A percentile compares a stretch with the other conserved stretches of the same genome.
These are phyloP conservation scores for Drosophila lacteicornis DNA, from an alignment of 1,140 invertebrate genomes.

Conservation along the genomic window DNA sequence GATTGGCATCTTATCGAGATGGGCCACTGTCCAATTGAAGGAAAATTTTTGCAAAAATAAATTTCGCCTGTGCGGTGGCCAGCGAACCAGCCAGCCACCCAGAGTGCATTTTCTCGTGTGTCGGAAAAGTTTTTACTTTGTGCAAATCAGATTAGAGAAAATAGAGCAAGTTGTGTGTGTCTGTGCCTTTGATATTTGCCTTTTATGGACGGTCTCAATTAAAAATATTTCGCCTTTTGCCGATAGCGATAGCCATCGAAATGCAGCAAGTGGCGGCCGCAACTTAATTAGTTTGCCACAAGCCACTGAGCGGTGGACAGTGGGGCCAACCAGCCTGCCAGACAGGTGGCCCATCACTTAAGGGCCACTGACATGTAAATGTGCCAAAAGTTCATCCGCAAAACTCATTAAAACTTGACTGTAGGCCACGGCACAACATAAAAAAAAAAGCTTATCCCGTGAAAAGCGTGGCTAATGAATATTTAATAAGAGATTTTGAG, in stretches of 20 bases:
- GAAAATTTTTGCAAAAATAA: slow-evolving; percentile 79
- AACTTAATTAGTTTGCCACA: slow-evolving; percentile 72
- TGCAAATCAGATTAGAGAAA: slow-evolving; percentile 72
- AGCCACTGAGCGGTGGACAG: slow-evolving; percentile 11
- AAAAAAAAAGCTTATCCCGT: slow-evolving; percentile 44
- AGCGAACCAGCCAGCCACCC: slow-evolving; percentile 55
- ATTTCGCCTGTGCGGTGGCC: slow-evolving; percentile 62
- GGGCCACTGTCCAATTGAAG: slow-evolving; percentile 83
- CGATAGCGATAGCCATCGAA: slow-evolving; percentile 65
- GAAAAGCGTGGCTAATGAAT: slow-evolving; percentile 71
- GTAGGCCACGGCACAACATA: slow-evolving; percentile 39
- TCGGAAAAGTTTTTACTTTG: slow-evolving; percentile 56
- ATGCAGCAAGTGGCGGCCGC: slow-evolving; percentile 55
- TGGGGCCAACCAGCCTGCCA: slow-evolving; percentile 19
- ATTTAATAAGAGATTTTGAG: slow-evolving; percentile 68
- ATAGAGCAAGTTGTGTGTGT: slow-evolving; percentile 48
- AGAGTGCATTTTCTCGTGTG: slow-evolving; percentile 56
- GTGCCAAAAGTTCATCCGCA: slow-evolving; percentile 79
- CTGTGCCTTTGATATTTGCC: slow-evolving; percentile 69
- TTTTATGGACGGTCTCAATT: slow-evolving; percentile 71
- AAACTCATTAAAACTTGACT: slow-evolving; percentile 62
- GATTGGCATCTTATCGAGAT: slow-evolving; percentile 84
- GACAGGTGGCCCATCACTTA: slow-evolving; percentile 75
- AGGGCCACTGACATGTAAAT: slow-evolving; percentile 80
- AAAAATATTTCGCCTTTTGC: slow-evolving; percentile 66